Evolutionary conservation across 1,140 invertebrate species (phyloP).

Genomic region (Pristionchus pacificus): DNA sequence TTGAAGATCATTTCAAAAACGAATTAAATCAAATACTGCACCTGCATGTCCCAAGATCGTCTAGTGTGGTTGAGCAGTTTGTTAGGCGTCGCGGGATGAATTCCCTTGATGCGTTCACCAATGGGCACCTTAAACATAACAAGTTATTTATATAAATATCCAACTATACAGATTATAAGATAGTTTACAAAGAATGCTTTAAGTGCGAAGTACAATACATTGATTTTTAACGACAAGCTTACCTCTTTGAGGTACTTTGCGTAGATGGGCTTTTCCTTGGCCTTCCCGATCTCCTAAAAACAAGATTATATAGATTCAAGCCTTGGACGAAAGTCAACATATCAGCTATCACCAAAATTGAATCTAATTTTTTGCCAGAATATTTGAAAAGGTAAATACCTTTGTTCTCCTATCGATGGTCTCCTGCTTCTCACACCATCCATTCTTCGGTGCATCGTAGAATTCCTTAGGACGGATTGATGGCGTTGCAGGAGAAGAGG

Average conservation of each 20-base stretch:
- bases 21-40: not conserved
- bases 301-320: not conserved
- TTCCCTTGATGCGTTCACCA: constrained; percentile 24
- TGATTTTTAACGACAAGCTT: not conserved
- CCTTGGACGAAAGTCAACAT: not conserved
- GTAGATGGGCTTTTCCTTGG: constrained; percentile 43
- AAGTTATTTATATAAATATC: not conserved
- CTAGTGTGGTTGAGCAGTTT: constrained; percentile 59
- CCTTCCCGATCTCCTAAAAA: constrained; percentile 41
- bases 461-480: not conserved
- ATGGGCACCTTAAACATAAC: constrained; percentile 14
- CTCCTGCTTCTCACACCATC: constrained; percentile 42
- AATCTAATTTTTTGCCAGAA: not conserved
- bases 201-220: not conserved
- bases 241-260: constrained; percentile 24
- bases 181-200: not conserved
- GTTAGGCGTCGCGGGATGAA: constrained; percentile 60
- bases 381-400: not conserved
- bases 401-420: constrained; percentile 35
- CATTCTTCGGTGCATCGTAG: constrained; percentile 39
- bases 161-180: not conserved
- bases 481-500: not conserved
- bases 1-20: not conserved
- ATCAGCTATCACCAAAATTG: not conserved
- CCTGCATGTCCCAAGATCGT: constrained; percentile 57